A percentile compares a stretch with the other conserved stretches of the same genome.
phyloP scores from a whole-genome alignment of 2,113 vertebrate species.

The Abramis brama region DNA sequence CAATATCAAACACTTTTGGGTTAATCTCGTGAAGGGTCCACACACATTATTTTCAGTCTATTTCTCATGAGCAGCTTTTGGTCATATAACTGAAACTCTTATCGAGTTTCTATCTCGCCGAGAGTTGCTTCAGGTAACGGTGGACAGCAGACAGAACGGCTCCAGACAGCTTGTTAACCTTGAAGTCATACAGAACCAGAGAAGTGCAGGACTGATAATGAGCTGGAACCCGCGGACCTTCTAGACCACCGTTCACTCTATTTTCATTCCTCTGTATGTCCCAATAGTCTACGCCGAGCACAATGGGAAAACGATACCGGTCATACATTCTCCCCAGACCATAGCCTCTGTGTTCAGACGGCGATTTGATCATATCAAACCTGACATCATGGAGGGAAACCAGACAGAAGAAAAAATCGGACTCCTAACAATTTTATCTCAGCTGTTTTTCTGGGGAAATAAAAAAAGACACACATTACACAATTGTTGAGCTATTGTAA shows the following conservation, averaged over 20 bases:
- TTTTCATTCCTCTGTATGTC: conserved; percentile 21
- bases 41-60: not conserved
- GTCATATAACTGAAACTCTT: conserved; percentile 1
- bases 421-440: not conserved
- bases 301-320: conserved; percentile 29
- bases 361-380: conserved; percentile 22
- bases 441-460: not conserved
- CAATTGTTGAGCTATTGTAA: not conserved
- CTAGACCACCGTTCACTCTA: not conserved
- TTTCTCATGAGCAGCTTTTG: not conserved
- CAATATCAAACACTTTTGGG: not conserved
- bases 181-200: conserved; percentile 55
- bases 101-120: conserved; percentile 40
- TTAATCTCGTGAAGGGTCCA: not conserved
- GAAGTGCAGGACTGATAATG: conserved; percentile 51
- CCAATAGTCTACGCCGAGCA: not conserved
- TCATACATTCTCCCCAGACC: conserved; percentile 20
- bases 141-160: conserved; percentile 58
- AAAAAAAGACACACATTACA: not conserved
- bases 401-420: not conserved
- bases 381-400: conserved; percentile 9
- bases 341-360: conserved; percentile 5
- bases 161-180: conserved; percentile 61
- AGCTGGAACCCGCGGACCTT: conserved; percentile 47
- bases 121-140: conserved; percentile 50